phyloP scores from a whole-genome alignment of 2,113 vertebrate species.

The Ctenodactylus gundi region DNA sequence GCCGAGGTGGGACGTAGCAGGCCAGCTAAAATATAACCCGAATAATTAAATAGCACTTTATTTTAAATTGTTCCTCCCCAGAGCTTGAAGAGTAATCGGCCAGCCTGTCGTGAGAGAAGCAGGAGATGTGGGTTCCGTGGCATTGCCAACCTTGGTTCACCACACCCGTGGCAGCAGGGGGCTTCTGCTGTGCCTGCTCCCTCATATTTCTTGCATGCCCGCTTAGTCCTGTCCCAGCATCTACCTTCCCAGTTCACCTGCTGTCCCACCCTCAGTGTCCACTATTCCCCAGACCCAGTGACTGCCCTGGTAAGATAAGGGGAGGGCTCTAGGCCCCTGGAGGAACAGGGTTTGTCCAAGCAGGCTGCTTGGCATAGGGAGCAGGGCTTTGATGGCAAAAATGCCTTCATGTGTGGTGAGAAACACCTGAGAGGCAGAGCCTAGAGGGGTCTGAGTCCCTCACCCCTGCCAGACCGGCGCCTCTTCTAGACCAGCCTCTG shows the following conservation, averaged over 20 bases:
- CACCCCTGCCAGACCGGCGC: neutral
- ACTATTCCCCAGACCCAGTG: too few species aligned
- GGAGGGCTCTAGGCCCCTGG: neutral
- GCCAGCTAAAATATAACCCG: slow-evolving; percentile 73
- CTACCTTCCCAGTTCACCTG: neutral
- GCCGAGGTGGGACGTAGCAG: slow-evolving; percentile 57
- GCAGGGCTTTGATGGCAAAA: neutral
- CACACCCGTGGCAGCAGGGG: neutral
- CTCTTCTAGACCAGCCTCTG: neutral
- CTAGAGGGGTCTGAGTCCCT: neutral
- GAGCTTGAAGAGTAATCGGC: slow-evolving; percentile 42
- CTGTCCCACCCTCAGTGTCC: neutral
- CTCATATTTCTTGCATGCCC: neutral
- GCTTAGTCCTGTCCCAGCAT: neutral
- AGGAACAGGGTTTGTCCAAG: neutral
- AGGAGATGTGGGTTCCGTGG: neutral
- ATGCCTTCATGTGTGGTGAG: neutral
- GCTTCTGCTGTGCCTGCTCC: neutral
- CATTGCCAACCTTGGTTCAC: neutral
- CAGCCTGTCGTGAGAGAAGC: slow-evolving; percentile 51
- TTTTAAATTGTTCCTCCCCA: slow-evolving; percentile 61
- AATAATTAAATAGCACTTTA: slow-evolving; percentile 61
- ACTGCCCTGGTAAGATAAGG: neutral
- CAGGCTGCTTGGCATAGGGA: neutral
- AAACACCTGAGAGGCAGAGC: neutral